Conservation (phyloP, 2,888 invertebrate species). For the Rotaria sp. region DNA sequence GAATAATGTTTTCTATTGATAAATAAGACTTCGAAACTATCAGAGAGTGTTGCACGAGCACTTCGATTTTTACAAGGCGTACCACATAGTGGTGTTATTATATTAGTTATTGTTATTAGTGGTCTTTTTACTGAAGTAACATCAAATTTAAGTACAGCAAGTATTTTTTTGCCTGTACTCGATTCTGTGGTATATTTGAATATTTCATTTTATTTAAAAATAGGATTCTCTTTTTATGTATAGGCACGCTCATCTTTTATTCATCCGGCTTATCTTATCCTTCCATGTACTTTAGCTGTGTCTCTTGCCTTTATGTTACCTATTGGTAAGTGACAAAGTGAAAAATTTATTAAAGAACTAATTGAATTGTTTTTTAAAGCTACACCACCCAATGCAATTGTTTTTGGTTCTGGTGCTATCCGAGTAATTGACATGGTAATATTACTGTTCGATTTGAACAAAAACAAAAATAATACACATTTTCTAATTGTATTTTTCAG, state of each 20-base stretch:
- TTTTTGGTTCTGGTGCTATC: constrained; percentile 41
- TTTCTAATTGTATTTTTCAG: constrained; percentile 42
- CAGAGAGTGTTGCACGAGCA: constrained; percentile 67
- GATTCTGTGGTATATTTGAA: constrained; percentile 62
- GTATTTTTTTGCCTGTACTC: constrained; percentile 70
- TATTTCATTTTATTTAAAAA: not conserved
- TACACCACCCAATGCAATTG: constrained; percentile 42
- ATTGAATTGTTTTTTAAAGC: not conserved
- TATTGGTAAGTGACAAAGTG: not conserved
- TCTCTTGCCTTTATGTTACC: constrained; percentile 40
- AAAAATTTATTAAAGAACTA: not conserved
- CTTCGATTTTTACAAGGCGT: constrained; percentile 58
- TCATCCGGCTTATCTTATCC: constrained; percentile 30
- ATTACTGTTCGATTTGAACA: not conserved
- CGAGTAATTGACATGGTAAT: constrained; percentile 42
- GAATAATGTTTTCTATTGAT: not conserved
- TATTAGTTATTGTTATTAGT: constrained; percentile 70
- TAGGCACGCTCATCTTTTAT: constrained; percentile 34
- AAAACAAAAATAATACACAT: not conserved
- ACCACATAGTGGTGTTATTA: constrained; percentile 64
- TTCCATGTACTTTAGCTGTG: constrained; percentile 36
- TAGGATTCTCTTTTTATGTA: not conserved
- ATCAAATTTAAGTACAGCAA: constrained; percentile 61
- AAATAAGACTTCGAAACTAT: constrained; percentile 65
- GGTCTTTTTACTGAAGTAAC: constrained; percentile 79